These are phyloP conservation scores for Tokudaia muenninki DNA, from an alignment of 2,797 vertebrate species.

Conservation along the genomic window DNA sequence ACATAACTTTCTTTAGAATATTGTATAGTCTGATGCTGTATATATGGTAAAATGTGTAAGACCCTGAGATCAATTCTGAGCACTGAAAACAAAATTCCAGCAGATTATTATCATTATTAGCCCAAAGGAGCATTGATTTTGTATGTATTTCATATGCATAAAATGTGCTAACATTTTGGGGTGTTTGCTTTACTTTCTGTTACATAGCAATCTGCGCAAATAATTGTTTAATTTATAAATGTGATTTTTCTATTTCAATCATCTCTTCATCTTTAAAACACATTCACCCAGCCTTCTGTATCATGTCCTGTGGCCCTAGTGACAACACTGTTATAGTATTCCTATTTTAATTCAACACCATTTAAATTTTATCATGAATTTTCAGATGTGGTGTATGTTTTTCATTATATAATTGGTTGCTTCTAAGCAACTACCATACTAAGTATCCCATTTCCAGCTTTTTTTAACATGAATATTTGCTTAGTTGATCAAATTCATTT, in stretches of 20 bases:
- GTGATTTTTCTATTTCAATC: background rate
- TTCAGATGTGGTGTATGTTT: background rate
- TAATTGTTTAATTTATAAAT: background rate
- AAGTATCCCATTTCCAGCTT: background rate
- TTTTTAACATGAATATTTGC: background rate
- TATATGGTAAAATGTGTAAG: background rate
- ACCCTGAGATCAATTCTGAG: background rate
- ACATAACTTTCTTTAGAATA: background rate
- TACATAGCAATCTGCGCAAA: background rate
- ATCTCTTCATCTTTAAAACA: background rate
- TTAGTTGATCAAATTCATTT: constrained; percentile 19
- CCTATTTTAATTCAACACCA: background rate
- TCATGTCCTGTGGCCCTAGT: background rate
- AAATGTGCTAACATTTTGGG: background rate
- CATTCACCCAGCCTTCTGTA: background rate
- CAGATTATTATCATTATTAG: background rate
- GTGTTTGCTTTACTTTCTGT: background rate
- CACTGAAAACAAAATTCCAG: background rate
- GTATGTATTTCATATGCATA: background rate
- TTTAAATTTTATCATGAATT: background rate
- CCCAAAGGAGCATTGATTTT: background rate
- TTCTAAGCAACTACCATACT: background rate
- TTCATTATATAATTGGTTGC: background rate
- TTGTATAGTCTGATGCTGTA: background rate
- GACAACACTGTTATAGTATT: background rate